Percentiles rank a stretch among this genome's conserved stretches.
phyloP scores from a whole-genome alignment of 37 sponge, comb jelly and placozoan genomes.

The Crambe crambe region DNA sequence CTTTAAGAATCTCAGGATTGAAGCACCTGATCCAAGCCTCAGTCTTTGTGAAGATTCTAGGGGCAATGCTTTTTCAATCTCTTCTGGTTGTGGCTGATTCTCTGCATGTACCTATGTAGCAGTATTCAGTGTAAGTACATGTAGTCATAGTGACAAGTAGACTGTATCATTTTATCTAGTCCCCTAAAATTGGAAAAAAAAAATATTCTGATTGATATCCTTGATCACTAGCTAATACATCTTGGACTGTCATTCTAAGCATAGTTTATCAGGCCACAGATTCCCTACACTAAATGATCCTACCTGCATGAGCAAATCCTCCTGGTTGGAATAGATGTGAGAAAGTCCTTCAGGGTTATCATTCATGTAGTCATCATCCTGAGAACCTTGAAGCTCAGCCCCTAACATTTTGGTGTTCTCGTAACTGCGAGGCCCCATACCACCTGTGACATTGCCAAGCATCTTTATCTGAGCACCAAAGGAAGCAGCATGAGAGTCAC shows the following conservation, averaged over 20 bases:
- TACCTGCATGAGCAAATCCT: slow-evolving; percentile 37
- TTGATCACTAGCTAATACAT: too few species aligned
- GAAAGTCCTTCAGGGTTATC: slow-evolving; percentile 18
- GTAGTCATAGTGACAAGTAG: too few species aligned
- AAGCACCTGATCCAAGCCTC: slow-evolving; percentile 16
- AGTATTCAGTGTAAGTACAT: too few species aligned
- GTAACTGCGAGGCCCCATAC: background rate
- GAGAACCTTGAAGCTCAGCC: background rate
- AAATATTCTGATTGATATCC: too few species aligned
- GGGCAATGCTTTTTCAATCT: background rate
- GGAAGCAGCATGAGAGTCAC: background rate
- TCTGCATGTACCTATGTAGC: slow-evolving; percentile 14
- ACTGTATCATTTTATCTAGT: too few species aligned
- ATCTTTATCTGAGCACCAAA: background rate
- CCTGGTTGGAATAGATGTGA: slow-evolving; percentile 53
- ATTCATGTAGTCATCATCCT: slow-evolving; percentile 52
- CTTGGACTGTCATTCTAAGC: too few species aligned
- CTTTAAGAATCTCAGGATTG: slow-evolving; percentile 17
- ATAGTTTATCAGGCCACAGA: background rate
- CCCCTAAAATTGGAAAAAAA: too few species aligned
- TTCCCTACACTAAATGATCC: background rate
- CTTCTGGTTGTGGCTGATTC: background rate
- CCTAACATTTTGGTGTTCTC: background rate
- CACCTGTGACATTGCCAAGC: background rate
- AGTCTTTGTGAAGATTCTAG: background rate